A percentile compares a stretch with the other conserved stretches of the same genome.
Evolutionary conservation across 2,888 invertebrate genomes (phyloP).

Genomic region (Schrankia costaestrigalis): DNA sequence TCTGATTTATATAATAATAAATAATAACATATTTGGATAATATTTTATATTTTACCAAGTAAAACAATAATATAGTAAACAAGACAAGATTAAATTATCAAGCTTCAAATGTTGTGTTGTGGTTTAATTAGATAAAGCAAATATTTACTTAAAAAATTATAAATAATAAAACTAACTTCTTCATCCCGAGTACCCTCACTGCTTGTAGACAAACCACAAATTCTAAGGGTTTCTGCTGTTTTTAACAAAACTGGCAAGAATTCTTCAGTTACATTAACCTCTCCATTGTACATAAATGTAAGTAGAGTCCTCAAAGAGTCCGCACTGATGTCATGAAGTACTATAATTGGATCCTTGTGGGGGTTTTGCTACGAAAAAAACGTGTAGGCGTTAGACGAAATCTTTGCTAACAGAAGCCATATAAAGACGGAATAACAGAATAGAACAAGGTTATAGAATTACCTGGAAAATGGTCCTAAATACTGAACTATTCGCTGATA

Average conservation of each 20-base stretch:
- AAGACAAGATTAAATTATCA: too few relatives aligned
- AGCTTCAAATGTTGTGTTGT: too few relatives aligned
- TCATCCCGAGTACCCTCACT: constrained; percentile 66
- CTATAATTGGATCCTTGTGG: constrained; percentile 87
- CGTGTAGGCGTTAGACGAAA: constrained; percentile 59
- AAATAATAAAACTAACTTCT: constrained; percentile 43
- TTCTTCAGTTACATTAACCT: constrained; percentile 86
- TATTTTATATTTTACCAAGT: too few relatives aligned
- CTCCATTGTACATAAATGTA: constrained; percentile 87
- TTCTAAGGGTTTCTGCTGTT: constrained; percentile 85
- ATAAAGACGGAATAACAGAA: constrained; percentile 7
- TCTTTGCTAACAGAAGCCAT: constrained; percentile 16
- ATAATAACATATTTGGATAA: too few relatives aligned
- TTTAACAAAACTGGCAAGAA: constrained; percentile 84
- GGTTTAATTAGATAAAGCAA: too few relatives aligned
- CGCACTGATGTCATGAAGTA: constrained; percentile 86
- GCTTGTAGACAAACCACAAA: constrained; percentile 84
- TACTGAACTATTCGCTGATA: constrained; percentile 85
- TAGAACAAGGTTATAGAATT: constrained; percentile 27
- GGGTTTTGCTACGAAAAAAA: constrained; percentile 84
- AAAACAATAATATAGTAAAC: too few relatives aligned
- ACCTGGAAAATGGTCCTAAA: constrained; percentile 84
- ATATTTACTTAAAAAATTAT: background rate
- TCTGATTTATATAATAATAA: too few relatives aligned
- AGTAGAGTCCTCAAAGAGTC: constrained; percentile 83